Evolutionary conservation across 2,888 invertebrate species (phyloP), one percentile per base, ranked within the genome.

Genomic region (Idaea aversata): DNA sequence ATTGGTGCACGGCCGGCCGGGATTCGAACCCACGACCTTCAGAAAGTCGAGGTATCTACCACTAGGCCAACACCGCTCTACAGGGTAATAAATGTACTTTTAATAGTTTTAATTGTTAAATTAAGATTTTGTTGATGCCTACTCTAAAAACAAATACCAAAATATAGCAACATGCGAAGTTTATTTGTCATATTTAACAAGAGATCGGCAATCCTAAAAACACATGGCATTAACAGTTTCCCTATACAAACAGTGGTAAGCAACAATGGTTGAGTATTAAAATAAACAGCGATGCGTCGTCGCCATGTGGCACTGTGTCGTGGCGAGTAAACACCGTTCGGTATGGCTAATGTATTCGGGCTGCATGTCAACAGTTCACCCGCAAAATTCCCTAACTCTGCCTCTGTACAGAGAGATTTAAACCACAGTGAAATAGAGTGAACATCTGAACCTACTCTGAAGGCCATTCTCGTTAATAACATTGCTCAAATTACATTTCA

Each of bases 211-310:
- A 74, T 68, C 71, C 78, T 79, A 78, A 78, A 72, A 69, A 70
- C 70, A 74, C 75, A 76, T 73, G 72, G 90, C 87, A 86, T 86
- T 85, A 84, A 81, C 86, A 84, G 83, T 86, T 84, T 85, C 87
- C 83, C 88, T 88, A 79, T 61, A 78, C 84, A 90, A 91, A 91
- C 86, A 90, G 79, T 68, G 80, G 81, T 85, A 79, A 84, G 82
- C 88, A 87, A 90, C 91, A 90, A 88, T 88, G 86, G 87, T 78
- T 90, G 90, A 91, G 91, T 91, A 93, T 93, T 93, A 90, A 91
- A 93, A 90, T 91, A 92, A 93, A 93, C 92, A 92, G 78, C 75
- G 74, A 73, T 78, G 78, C 77, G 81, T 82, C 77, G 81, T 82
- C 85, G 89, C 90, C 92, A 91, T 91, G 91, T 91, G 92, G 89